Conservation (phyloP, 2,113 vertebrate genomes). For the Cryptomyrus ogoouensis region DNA sequence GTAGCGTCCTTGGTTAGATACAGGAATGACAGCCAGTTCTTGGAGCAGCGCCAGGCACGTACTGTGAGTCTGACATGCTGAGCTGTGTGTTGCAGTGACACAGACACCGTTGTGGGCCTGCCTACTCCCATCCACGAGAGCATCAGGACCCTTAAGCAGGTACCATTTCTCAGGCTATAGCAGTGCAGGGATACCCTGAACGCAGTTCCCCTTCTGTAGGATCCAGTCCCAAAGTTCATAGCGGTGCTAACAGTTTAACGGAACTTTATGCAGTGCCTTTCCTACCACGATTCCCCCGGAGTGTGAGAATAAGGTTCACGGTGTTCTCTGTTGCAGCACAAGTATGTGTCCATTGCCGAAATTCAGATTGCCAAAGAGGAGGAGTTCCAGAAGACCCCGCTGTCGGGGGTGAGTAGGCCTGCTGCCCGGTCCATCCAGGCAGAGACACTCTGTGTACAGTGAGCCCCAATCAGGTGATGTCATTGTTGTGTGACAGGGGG, state of each 20-base stretch:
- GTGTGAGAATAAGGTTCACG: not conserved
- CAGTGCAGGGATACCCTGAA: not conserved
- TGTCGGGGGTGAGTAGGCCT: conserved; percentile 78
- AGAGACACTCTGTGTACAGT: not conserved
- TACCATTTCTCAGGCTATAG: conserved; percentile 42
- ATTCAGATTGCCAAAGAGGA: conserved; percentile 89
- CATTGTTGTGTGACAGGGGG: conserved; percentile 63
- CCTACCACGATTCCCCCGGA: not conserved
- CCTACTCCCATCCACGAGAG: conserved; percentile 96
- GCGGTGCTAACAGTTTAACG: not conserved
- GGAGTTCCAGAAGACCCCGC: conserved; percentile 84
- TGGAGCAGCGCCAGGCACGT: not conserved
- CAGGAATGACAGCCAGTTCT: not conserved
- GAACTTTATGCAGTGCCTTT: not conserved
- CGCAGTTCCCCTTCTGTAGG: not conserved
- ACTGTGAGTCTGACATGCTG: not conserved
- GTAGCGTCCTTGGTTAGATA: not conserved
- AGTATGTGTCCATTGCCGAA: conserved; percentile 90
- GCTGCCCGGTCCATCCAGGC: not conserved
- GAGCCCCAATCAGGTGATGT: not conserved
- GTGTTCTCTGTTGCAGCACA: conserved; percentile 69
- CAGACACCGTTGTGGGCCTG: conserved; percentile 88
- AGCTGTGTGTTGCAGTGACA: conserved; percentile 69
- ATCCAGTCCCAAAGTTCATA: not conserved
- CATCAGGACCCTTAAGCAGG: conserved; percentile 91